A percentile compares a stretch with the other conserved stretches of the same genome.
These are phyloP conservation scores for Alaudala cheleensis DNA, from an alignment of 2,113 vertebrate genomes.

Conservation along the genomic window DNA sequence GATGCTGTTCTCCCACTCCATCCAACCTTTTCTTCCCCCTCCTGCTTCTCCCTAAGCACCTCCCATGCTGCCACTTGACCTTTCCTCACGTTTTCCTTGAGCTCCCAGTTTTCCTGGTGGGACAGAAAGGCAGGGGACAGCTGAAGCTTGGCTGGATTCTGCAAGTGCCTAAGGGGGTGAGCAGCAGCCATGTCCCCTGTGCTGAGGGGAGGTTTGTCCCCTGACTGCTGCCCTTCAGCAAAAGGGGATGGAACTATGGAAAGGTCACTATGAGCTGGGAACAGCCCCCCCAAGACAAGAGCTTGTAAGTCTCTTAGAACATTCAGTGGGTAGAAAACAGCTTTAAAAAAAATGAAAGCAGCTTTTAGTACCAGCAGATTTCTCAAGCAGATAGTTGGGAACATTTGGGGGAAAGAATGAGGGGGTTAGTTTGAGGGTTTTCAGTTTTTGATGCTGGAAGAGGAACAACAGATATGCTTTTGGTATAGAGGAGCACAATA, in stretches of 20 bases:
- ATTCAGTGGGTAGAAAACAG: not conserved
- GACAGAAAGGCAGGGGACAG: not conserved
- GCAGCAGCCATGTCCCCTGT: fast-evolving
- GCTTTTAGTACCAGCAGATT: not conserved
- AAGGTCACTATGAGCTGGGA: not conserved
- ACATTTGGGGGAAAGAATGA: not conserved
- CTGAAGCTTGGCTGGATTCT: not conserved
- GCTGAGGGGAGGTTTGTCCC: not conserved
- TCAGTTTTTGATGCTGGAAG: not conserved
- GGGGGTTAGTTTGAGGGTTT: not conserved
- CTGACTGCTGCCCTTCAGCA: not conserved
- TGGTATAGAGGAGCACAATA: not conserved
- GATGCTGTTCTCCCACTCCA: not conserved
- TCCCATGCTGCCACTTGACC: not conserved
- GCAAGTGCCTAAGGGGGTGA: fast-evolving
- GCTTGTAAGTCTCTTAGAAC: not conserved
- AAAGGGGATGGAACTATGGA: not conserved
- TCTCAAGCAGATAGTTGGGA: not conserved
- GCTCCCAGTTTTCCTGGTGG: not conserved
- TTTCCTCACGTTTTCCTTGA: not conserved
- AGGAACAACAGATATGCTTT: not conserved
- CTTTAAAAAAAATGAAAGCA: not conserved
- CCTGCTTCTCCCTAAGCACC: not conserved
- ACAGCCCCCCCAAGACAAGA: not conserved
- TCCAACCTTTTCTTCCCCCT: not conserved